Percentiles rank a stretch among this genome's conserved stretches.
Evolutionary conservation across 2,113 vertebrate genomes (phyloP).

Genomic region (Strix uralensis): DNA sequence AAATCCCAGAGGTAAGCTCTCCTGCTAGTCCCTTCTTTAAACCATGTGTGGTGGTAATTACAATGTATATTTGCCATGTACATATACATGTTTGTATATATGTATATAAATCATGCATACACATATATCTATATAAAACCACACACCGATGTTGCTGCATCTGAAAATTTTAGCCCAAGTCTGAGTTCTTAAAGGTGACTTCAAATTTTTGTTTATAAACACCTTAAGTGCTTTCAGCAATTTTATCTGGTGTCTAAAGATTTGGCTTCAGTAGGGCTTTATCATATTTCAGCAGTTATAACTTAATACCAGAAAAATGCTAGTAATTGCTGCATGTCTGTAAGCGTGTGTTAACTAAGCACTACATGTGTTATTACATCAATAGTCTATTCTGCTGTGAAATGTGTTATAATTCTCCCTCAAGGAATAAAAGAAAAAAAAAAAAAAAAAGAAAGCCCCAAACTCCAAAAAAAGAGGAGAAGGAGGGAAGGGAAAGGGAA

Average conservation of each 20-base stretch:
- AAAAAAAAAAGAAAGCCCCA: no score
- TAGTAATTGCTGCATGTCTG: neutral
- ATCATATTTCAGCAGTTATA: neutral
- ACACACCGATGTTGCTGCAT: neutral
- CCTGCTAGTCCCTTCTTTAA: neutral
- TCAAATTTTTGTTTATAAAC: neutral
- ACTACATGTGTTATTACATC: neutral
- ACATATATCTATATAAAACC: neutral
- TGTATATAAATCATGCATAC: neutral
- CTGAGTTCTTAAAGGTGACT: neutral
- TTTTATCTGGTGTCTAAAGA: neutral
- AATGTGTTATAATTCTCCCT: neutral
- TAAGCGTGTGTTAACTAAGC: neutral
- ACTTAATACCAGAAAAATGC: constrained; percentile 1
- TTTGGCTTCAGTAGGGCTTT: neutral
- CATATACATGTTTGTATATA: neutral
- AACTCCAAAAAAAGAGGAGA: no score
- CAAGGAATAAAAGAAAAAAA: neutral
- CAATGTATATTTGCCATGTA: neutral
- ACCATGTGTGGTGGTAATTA: neutral
- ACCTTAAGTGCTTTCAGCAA: neutral
- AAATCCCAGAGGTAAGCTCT: neutral
- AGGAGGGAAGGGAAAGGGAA: no score
- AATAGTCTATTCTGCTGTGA: neutral
- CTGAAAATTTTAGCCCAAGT: neutral